Evolutionary conservation across 1,140 invertebrate species (phyloP).

Genomic region (Pogonomyrmex barbatus): DNA sequence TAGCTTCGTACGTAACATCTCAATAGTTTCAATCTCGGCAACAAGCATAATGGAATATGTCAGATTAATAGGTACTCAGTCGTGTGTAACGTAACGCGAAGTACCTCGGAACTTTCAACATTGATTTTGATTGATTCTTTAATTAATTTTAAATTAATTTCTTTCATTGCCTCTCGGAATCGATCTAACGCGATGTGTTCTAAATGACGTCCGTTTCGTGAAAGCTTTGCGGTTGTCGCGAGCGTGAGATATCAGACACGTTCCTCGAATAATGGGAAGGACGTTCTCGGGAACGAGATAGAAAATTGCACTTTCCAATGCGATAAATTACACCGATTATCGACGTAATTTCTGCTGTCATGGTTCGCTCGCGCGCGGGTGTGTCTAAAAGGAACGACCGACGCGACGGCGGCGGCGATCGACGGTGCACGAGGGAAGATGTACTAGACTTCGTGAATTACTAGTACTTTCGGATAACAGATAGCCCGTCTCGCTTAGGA

Average conservation of each 20-base stretch:
- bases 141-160: not conserved
- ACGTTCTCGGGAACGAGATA: constrained; percentile 46
- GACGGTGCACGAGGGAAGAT: constrained; percentile 28
- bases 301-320: constrained; percentile 70
- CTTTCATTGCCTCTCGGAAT: not conserved
- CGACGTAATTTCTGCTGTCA: constrained; percentile 58
- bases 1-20: not conserved
- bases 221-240: constrained; percentile 21
- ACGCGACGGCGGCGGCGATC: constrained; percentile 11
- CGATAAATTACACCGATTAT: constrained; percentile 65
- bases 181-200: not conserved
- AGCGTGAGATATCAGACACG: constrained; percentile 34
- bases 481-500: constrained; percentile 41
- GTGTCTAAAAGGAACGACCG: constrained; percentile 40
- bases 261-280: constrained; percentile 23
- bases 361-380: constrained; percentile 16
- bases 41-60: not conserved
- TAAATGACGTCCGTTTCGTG: not conserved
- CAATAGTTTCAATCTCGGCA: not conserved
- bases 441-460: constrained; percentile 16
- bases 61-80: not conserved
- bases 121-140: constrained; percentile 19
- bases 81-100: not conserved
- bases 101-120: not conserved
- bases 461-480: constrained; percentile 19